These are phyloP conservation scores for Oryzias melastigma DNA, from an alignment of 2,113 vertebrate species.

Conservation along the genomic window DNA sequence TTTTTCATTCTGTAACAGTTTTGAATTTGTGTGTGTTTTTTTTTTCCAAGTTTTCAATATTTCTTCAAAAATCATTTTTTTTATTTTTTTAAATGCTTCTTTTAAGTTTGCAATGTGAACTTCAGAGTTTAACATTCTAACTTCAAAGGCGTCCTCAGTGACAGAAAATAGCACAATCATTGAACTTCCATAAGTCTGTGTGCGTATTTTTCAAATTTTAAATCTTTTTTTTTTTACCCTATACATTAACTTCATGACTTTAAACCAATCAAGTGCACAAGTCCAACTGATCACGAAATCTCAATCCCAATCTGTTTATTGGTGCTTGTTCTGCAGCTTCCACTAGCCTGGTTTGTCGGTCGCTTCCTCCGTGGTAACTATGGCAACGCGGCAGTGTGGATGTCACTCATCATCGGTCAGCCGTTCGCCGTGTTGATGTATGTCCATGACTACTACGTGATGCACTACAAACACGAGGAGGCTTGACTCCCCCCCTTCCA, in stretches of 20 bases:
- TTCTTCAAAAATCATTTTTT: too few relatives aligned
- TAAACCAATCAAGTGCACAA: not conserved
- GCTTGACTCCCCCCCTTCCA: constrained; percentile 6
- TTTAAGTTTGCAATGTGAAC: too few relatives aligned
- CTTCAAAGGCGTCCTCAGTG: too few relatives aligned
- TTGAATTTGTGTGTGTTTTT: too few relatives aligned
- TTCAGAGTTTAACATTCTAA: too few relatives aligned
- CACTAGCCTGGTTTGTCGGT: constrained; percentile 86
- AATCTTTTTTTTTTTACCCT: too few relatives aligned
- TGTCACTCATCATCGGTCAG: constrained; percentile 91
- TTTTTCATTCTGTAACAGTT: too few relatives aligned
- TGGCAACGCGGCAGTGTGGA: constrained; percentile 90
- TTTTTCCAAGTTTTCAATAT: too few relatives aligned
- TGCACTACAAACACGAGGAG: constrained; percentile 73
- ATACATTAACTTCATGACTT: not conserved
- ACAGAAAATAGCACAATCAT: too few relatives aligned
- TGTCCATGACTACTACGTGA: constrained; percentile 92
- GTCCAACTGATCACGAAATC: constrained; percentile 5
- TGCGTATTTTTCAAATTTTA: too few relatives aligned
- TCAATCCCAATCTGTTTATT: constrained; percentile 7
- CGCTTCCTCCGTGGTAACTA: constrained; percentile 86
- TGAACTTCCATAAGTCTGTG: too few relatives aligned
- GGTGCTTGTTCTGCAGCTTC: constrained; percentile 74
- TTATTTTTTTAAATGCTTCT: too few relatives aligned
- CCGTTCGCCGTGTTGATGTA: constrained; percentile 92